Evolutionary conservation across 2,888 invertebrate genomes (phyloP), one percentile per base, ranked within the genome.

Genomic region (Pemphredon lugubris): DNA sequence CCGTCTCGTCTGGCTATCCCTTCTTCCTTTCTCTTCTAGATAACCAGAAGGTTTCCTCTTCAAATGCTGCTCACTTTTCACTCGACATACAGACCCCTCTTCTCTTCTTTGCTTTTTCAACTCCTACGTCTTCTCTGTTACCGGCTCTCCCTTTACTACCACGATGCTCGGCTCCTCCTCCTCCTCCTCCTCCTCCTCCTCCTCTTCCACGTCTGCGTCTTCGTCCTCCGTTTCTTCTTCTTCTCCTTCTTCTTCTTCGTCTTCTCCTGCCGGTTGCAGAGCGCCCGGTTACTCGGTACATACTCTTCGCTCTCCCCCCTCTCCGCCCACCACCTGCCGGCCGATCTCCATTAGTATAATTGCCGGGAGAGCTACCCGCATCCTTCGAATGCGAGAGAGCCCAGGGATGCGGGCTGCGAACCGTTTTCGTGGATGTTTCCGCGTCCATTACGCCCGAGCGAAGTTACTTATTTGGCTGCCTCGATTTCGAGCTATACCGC

Each of bases 271-370:
- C 21, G 42, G 61, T 54, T 45, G 44, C 50, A 42, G 55, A 30
- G 45, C 47, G 32, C 30, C 51, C 61, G 63, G 53, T 54, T 50
- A 30, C 47, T 61, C 48, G 66, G 54, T 55, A 44, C 44, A 65
- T 69, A 68, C 67, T 39, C 61, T 64, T 53, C 60, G 70, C n/a
- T 73, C 55, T 70, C 63, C n/a, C 4, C 20, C 6, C 39, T 73
- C 54, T 69, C 60, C 21, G 7, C 7, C 1, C 34, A 16, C n/a
- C 37, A 45, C 70, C 68, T 70, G 67, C 73, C 80, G 76, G 76
- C 82, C 83, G 81, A 84, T 87, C 82, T 86, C 88, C 88, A 89
- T 89, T 89, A 89, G 89, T 87, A 87, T 89, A 89, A 89, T 89
- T 89, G 87, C 87, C 82, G 79, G n/a, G 82, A 76, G 84, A 83